phyloP scores from a whole-genome alignment of 2,888 invertebrate genomes.

The Troides oblongomaculatus region DNA sequence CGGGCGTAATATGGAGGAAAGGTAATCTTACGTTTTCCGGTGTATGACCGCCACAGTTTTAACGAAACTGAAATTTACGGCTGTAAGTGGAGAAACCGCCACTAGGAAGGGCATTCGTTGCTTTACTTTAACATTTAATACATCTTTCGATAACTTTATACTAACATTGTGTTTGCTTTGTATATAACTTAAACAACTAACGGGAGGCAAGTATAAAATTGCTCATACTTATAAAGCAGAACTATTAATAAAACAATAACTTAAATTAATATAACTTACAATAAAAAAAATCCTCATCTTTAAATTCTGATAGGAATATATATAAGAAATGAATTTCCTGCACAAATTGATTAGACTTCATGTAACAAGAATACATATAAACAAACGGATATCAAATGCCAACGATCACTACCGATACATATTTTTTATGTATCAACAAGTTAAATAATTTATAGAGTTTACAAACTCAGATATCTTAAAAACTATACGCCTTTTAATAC shows the following conservation, averaged over 20 bases:
- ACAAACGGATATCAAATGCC: too few species aligned
- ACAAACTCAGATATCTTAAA: too few species aligned
- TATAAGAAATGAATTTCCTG: too few species aligned
- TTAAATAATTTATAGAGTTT: too few species aligned
- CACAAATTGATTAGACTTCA: too few species aligned
- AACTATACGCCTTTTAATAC: too few species aligned
- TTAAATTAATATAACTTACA: background rate
- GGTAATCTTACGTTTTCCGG: background rate
- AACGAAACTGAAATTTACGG: background rate
- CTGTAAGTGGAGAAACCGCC: background rate
- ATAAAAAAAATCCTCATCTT: too few species aligned
- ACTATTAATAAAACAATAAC: background rate
- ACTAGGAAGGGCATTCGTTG: background rate
- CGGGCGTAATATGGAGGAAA: background rate
- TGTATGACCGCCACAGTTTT: background rate
- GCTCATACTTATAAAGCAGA: background rate
- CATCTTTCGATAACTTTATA: background rate
- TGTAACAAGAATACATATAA: too few species aligned
- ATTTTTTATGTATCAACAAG: too few species aligned
- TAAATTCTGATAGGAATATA: too few species aligned
- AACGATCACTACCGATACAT: too few species aligned
- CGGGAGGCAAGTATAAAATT: conserved; percentile 2
- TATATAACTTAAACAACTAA: background rate
- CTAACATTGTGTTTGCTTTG: background rate
- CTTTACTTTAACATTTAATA: conserved; percentile 1